These are phyloP conservation scores for Puma concolor DNA, from an alignment of 2,113 vertebrate species.

Conservation along the genomic window DNA sequence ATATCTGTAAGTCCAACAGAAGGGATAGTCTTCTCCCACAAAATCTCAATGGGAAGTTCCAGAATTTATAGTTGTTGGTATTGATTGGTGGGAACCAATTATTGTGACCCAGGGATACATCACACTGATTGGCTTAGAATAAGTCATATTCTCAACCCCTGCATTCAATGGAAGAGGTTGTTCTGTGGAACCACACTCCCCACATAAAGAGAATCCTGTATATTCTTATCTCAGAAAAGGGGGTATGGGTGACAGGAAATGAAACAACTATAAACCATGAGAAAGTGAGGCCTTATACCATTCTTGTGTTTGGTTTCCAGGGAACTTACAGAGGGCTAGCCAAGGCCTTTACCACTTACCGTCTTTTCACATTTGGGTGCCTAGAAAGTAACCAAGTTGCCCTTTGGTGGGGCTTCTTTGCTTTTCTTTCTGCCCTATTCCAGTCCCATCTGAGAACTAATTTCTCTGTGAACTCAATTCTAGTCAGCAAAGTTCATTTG, in stretches of 20 bases:
- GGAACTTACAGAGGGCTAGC: not conserved
- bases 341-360: not conserved
- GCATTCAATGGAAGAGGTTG: not conserved
- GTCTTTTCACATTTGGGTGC: not conserved
- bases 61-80: not conserved
- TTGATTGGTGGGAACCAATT: not conserved
- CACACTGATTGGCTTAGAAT: not conserved
- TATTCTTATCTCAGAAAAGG: not conserved
- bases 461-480: not conserved
- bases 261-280: not conserved
- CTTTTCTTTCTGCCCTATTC: not conserved
- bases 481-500: not conserved
- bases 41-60: not conserved
- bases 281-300: not conserved
- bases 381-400: not conserved
- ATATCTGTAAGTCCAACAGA: not conserved
- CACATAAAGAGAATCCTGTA: not conserved
- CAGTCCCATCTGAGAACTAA: not conserved
- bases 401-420: not conserved
- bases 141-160: not conserved
- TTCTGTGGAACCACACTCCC: not conserved
- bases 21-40: not conserved
- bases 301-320: not conserved
- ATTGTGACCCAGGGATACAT: not conserved
- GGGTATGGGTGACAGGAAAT: not conserved